Conservation (phyloP, 2,888 invertebrate species). For the Alloplasta piceator region DNA sequence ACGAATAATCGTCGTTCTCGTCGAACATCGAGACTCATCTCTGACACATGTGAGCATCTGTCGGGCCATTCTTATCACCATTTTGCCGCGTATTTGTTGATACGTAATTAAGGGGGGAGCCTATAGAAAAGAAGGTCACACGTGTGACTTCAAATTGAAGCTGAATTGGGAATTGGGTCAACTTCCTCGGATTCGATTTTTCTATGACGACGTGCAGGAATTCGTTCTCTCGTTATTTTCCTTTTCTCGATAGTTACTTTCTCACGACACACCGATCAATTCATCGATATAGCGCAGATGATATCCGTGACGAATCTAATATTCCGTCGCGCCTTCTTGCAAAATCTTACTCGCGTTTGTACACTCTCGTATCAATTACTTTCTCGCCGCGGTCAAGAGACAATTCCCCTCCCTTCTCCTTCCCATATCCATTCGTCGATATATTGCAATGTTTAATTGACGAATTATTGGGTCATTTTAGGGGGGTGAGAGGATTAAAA, state of each 20-base stretch:
- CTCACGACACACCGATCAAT: slow-evolving; percentile 4
- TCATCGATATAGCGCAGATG: slow-evolving; percentile 53
- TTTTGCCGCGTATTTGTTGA: not conserved
- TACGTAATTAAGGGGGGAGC: not conserved
- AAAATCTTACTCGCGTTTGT: slow-evolving; percentile 45
- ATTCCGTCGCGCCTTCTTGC: slow-evolving; percentile 65
- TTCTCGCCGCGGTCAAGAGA: slow-evolving; percentile 16
- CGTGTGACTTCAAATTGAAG: slow-evolving; percentile 19
- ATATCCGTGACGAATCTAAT: slow-evolving; percentile 74
- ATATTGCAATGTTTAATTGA: no score
- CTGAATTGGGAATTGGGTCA: slow-evolving; percentile 35
- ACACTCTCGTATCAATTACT: slow-evolving; percentile 53
- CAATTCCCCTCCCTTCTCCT: not conserved
- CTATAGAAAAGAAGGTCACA: slow-evolving; percentile 18
- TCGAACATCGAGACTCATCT: slow-evolving; percentile 1
- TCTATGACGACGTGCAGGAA: not conserved
- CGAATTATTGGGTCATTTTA: no score
- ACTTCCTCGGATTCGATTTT: slow-evolving; percentile 37
- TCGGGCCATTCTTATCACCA: slow-evolving; percentile 6
- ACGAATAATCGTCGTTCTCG: slow-evolving; percentile 6
- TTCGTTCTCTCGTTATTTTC: slow-evolving; percentile 14
- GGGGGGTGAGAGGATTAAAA: no score
- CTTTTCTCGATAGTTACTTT: slow-evolving; percentile 30
- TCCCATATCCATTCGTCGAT: not conserved
- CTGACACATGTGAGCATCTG: not conserved